Evolutionary conservation across 23 tunicate genomes (phyloP), one percentile per base, ranked within the genome.

Genomic region (Corella eumyota): DNA sequence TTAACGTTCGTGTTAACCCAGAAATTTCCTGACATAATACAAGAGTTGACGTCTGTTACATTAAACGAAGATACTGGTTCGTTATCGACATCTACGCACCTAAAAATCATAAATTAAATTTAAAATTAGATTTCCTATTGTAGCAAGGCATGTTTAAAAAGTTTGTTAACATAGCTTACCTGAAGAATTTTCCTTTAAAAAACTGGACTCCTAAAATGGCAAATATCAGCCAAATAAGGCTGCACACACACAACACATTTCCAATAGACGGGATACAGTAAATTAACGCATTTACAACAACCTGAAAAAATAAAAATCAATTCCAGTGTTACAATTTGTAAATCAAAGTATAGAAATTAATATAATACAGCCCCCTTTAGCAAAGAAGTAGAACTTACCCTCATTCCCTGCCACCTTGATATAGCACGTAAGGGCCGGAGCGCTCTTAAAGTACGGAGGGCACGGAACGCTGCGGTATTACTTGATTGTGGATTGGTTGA

Each of bases 331-430:
- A 40, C 11, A 40, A 40, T 9, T 40, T 15, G 15, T 40, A 40
- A 9, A 40, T 40, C 15, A 11, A 9, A 15, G 48, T 40, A 40
- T 40, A n/a, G n/a, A n/a, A n/a, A n/a, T n/a, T n/a, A n/a, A n/a
- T n/a, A n/a, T n/a, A n/a, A n/a, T n/a, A n/a, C n/a, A n/a, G n/a
- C n/a, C n/a, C n/a, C n/a, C n/a, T n/a, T n/a, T n/a, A n/a, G n/a
- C n/a, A n/a, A 7, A n/a, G 5, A n/a, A 6, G 57, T 51, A 11
- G 5, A 38, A 45, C 69, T 64, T 29, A 84, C 94, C 78, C 52
- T 80, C 98, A 90, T 90, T 55, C 86, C 85, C 50, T 90, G 79
- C 98, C 98, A 90, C 11, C 98, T 64, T n/a, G 98, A 90, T 9
- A 90, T 56, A 29, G 98, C 98, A 11, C 98, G 64, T 3, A 90